Evolutionary conservation across 1,140 invertebrate species (phyloP).

Genomic region (Drosophila mojavensis): DNA sequence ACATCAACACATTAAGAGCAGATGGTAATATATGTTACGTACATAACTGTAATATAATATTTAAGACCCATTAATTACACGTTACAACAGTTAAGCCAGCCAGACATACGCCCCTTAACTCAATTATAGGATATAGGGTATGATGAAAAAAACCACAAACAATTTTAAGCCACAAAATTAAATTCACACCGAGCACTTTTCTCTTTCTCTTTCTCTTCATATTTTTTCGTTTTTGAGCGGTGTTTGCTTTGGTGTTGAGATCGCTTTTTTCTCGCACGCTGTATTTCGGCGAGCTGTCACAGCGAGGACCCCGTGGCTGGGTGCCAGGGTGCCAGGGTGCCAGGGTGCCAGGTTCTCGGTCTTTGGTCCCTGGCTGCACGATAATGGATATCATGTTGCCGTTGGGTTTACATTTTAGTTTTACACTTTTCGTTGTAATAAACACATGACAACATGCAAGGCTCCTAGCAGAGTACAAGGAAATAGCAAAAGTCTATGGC

Average conservation of each 20-base stretch:
- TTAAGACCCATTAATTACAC: neutral
- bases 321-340: neutral
- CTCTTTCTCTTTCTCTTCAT: neutral
- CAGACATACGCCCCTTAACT: neutral
- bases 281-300: slow-evolving; percentile 35
- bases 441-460: slow-evolving; percentile 72
- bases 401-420: slow-evolving; percentile 73
- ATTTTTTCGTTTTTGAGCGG: slow-evolving; percentile 7
- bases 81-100: neutral
- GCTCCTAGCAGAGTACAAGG: slow-evolving; percentile 5
- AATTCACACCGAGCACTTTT: slow-evolving; percentile 49
- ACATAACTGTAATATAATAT: too few species aligned
- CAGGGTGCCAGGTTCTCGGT: neutral
- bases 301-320: neutral
- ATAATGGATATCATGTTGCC: slow-evolving; percentile 79
- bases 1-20: too few species aligned
- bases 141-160: neutral
- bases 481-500: neutral
- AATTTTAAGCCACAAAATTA: slow-evolving; percentile 73
- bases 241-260: slow-evolving; percentile 7
- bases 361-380: slow-evolving; percentile 28
- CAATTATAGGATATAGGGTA: neutral
- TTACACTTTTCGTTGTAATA: slow-evolving; percentile 73
- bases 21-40: too few species aligned
- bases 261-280: slow-evolving; percentile 18